Percentiles rank a stretch among this genome's conserved stretches.
These are phyloP conservation scores for Todus mexicanus DNA, from an alignment of 2,797 vertebrate genomes.

Conservation along the genomic window DNA sequence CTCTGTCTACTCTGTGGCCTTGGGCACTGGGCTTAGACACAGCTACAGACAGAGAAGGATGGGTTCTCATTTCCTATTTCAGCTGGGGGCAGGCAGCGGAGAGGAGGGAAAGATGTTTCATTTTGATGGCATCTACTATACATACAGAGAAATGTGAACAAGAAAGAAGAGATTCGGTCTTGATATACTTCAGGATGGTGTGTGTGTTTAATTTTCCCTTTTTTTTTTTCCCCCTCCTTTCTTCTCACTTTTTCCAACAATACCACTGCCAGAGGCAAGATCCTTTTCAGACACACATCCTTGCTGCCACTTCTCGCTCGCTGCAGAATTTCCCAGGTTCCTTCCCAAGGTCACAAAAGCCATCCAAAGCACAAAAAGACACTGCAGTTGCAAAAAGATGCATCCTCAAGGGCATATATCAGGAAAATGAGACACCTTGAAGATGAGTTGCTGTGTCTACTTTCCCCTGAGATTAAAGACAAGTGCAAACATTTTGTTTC, in stretches of 20 bases:
- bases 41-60: neutral
- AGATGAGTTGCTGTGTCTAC: neutral
- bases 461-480: neutral
- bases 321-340: neutral
- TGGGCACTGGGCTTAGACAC: neutral
- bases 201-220: neutral
- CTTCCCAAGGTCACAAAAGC: conserved; percentile 1
- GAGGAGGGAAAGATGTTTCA: neutral
- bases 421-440: neutral
- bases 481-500: neutral
- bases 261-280: neutral
- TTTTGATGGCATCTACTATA: neutral
- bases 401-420: neutral
- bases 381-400: neutral
- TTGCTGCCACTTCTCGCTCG: neutral
- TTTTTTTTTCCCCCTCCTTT: neutral
- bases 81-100: neutral
- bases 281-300: neutral
- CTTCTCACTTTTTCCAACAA: neutral
- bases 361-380: neutral
- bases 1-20: neutral
- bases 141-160: neutral
- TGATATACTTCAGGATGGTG: neutral
- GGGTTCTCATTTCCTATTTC: neutral
- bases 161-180: neutral